These are phyloP conservation scores for Microcebus tavaratra DNA, from an alignment of 2,113 vertebrate genomes.

Conservation along the genomic window DNA sequence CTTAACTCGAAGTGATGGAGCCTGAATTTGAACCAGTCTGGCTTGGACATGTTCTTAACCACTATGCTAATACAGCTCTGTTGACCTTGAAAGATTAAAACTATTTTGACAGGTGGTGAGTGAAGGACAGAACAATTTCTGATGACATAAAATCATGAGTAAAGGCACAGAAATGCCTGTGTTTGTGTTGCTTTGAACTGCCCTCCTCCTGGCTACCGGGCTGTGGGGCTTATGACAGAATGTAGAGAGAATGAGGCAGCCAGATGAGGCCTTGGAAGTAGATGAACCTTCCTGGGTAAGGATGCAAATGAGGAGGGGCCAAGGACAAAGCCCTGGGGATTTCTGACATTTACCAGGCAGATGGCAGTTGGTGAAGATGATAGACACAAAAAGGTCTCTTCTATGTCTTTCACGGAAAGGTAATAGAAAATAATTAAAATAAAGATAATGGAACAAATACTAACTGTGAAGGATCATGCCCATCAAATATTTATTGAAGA, in stretches of 20 bases:
- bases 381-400: neutral
- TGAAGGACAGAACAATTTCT: neutral
- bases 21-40: neutral
- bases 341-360: neutral
- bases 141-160: neutral
- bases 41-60: neutral
- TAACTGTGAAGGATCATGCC: neutral
- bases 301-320: neutral
- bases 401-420: neutral
- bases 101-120: neutral
- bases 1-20: neutral
- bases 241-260: neutral
- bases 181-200: neutral
- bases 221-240: neutral
- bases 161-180: neutral
- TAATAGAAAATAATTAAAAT: constrained; percentile 55
- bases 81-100: neutral
- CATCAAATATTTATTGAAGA: constrained; percentile 44
- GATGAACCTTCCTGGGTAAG: neutral
- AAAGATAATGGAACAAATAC: constrained; percentile 36
- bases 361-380: neutral
- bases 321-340: neutral
- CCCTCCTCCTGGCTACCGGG: neutral
- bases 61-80: neutral
- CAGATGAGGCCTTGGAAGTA: neutral